Base-by-base conservation (phyloP, 2,888 invertebrate genomes). In the Rhingia campestris region DNA sequence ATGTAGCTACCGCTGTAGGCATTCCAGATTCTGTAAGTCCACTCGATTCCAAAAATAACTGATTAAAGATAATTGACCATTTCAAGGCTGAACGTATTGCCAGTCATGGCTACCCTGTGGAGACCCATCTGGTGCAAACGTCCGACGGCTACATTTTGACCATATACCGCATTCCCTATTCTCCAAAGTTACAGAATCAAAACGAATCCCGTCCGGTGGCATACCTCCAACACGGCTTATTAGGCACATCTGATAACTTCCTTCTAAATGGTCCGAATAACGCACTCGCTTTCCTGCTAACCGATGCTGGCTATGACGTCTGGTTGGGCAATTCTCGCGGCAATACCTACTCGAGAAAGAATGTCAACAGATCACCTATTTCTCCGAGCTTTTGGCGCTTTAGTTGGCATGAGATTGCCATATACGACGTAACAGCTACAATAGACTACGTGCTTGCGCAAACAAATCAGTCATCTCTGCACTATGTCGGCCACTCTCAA, bases 291-390 rank as follows among this genome's bases (percentile, higher is more conserved):
- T 91, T 89, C 53, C 88, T 90, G 86, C 88, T 95, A 30, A 94
- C 95, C 2, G 95, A 95, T 87, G 92, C 92, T 84, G 95, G 95
- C 2, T 95, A 93, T 86, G 95, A 95, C 86, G 95, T 95, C 0
- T 97, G 97, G 97, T 89, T 97, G 90, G 96, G 96, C 0, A 97
- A 97, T 88, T 93, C 93, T 6, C 93, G 97, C 4, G 97, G 96
- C 4, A 96, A 94, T 87, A 93, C 92, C 0, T 94, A 94, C 87
- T 92, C 93, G 4, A 90, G 91, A 37, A 89, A 91, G 37, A 94
- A 95, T 86, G 88, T 91, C 30, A 91, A 89, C 14, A 90, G 92
- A 9, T 88, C 90, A 70, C 90, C 91, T 3, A 87, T 88, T 89
- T 96, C 95, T 47, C 89, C 84, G 0, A 91, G 93, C 69, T 95